These are phyloP conservation scores for Parotocinclus haroldoi DNA, from an alignment of 2,797 vertebrate genomes.

Conservation along the genomic window DNA sequence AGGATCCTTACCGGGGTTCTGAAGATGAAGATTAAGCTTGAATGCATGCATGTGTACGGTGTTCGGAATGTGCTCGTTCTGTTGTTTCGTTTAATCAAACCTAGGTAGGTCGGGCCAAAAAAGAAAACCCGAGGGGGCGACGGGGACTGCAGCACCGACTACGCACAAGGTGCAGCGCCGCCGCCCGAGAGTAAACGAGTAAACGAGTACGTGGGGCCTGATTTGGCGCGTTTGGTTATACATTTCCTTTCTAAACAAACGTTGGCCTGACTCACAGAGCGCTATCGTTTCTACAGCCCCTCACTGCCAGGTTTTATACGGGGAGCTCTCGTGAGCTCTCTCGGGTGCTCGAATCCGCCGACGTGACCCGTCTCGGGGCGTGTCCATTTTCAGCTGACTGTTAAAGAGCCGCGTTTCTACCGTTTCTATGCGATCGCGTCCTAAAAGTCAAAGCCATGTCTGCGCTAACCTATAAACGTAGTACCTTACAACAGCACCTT, in stretches of 20 bases:
- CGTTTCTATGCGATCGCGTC: conserved; percentile 36
- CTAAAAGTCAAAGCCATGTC: conserved; percentile 26
- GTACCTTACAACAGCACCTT: neutral
- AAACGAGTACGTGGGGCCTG: no score
- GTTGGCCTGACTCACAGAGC: neutral
- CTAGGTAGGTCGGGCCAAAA: neutral
- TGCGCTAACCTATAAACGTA: conserved; percentile 11
- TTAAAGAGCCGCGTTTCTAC: conserved; percentile 26
- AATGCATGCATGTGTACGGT: conserved; percentile 64
- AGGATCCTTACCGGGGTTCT: conserved; percentile 54
- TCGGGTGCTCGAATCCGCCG: no score
- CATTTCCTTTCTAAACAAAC: neutral
- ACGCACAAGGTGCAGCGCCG: no score
- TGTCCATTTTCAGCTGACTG: conserved; percentile 4
- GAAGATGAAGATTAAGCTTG: conserved; percentile 48
- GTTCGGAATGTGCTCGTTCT: conserved; percentile 72
- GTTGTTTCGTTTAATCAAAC: conserved; percentile 55
- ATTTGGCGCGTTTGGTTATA: neutral
- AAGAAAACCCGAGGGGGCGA: conserved; percentile 1
- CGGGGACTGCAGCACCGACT: no score
- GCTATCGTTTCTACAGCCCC: conserved; percentile 6
- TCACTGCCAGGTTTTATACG: conserved; percentile 45
- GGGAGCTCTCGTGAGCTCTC: conserved; percentile 1
- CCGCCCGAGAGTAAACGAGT: no score
- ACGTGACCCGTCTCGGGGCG: no score